Conservation (phyloP, 2,797 vertebrate species). For the Ambastaia sidthimunki region DNA sequence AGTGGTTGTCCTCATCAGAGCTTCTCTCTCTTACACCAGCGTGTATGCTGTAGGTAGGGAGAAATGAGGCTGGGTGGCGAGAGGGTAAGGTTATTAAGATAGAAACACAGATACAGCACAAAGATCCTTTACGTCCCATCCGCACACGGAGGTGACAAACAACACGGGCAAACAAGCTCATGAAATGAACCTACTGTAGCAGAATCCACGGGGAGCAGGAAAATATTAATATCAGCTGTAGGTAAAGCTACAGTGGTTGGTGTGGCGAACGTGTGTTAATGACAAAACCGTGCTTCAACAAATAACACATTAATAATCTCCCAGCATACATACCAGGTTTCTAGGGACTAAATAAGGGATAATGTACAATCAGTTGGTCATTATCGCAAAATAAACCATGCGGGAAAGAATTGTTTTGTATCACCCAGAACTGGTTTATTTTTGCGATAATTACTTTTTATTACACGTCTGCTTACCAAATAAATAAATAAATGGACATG, state of each 20-base stretch:
- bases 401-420: neutral
- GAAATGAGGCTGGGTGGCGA: conserved; percentile 59
- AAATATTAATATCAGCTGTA: conserved; percentile 14
- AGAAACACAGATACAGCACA: conserved; percentile 59
- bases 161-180: conserved; percentile 36
- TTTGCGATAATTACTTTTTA: neutral
- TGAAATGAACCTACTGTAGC: conserved; percentile 23
- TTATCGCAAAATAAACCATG: neutral
- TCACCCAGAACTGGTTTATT: conserved; percentile 9
- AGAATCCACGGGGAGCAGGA: neutral
- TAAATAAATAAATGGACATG: conserved; percentile 16
- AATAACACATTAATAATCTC: conserved; percentile 9
- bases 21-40: conserved; percentile 48
- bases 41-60: conserved; percentile 55
- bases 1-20: conserved; percentile 58
- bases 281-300: conserved; percentile 13
- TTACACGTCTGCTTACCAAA: neutral
- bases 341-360: neutral
- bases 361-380: conserved; percentile 12
- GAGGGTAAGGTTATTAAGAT: conserved; percentile 70
- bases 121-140: conserved; percentile 58
- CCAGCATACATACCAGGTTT: neutral
- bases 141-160: conserved; percentile 53
- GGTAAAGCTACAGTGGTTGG: neutral
- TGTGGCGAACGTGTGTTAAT: neutral